A percentile compares a stretch with the other conserved stretches of the same genome.
These are phyloP conservation scores for Rhabdomys dilectus DNA, from an alignment of 2,113 vertebrate genomes.

Conservation along the genomic window DNA sequence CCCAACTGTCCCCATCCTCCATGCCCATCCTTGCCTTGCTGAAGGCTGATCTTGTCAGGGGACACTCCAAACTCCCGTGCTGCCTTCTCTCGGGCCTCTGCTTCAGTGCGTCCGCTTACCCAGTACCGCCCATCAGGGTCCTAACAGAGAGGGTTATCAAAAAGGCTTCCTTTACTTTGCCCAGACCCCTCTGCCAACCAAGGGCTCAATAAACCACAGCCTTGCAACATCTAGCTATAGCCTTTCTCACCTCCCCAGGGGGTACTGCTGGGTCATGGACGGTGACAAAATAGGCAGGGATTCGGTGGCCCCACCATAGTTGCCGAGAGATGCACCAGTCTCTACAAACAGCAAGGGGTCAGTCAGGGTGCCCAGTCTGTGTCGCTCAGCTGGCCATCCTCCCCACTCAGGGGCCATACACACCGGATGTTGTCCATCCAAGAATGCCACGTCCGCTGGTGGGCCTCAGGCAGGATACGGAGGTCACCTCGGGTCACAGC, in stretches of 20 bases:
- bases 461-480: constrained; percentile 92
- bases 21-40: constrained; percentile 88
- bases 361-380: not conserved
- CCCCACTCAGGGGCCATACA: not conserved
- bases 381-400: not conserved
- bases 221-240: no score
- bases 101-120: constrained; percentile 91
- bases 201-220: not conserved
- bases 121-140: constrained; percentile 93
- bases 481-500: constrained; percentile 90
- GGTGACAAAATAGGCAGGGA: constrained; percentile 94
- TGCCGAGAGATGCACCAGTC: constrained; percentile 96
- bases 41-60: constrained; percentile 89
- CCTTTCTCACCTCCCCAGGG: constrained; percentile 89
- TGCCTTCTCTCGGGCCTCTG: constrained; percentile 91
- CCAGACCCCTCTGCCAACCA: no score
- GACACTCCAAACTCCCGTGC: constrained; percentile 91
- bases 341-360: not conserved
- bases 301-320: constrained; percentile 96
- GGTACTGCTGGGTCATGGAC: constrained; percentile 88
- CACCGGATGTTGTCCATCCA: constrained; percentile 97
- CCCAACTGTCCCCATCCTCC: not conserved
- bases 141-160: constrained; percentile 78
- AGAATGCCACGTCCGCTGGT: constrained; percentile 93
- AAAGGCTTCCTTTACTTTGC: not conserved